These are phyloP conservation scores for Drosophila demipolita DNA, from an alignment of 2,888 invertebrate species.

Conservation along the genomic window DNA sequence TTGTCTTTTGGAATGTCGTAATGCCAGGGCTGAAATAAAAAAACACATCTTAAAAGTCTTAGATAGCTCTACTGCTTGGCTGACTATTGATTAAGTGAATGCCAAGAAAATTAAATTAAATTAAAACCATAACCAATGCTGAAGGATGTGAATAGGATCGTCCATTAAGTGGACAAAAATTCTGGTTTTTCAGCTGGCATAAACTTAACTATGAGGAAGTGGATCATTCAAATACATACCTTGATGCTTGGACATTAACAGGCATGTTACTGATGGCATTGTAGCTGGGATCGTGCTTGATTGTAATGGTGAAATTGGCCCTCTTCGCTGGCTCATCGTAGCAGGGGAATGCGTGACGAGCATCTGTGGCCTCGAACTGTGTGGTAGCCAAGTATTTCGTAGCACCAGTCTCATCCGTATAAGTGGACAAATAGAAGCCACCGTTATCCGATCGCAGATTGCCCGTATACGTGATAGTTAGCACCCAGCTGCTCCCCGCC, in stretches of 20 bases:
- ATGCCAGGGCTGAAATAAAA: conserved; percentile 31
- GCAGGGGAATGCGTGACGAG: conserved; percentile 90
- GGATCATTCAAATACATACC: conserved; percentile 15
- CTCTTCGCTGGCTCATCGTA: conserved; percentile 90
- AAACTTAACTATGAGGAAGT: neutral
- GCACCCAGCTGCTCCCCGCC: conserved; percentile 84
- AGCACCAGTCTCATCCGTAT: conserved; percentile 71
- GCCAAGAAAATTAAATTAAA: neutral
- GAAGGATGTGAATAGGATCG: neutral
- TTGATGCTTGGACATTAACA: conserved; percentile 35
- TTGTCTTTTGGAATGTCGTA: conserved; percentile 85
- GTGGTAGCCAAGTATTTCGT: conserved; percentile 87
- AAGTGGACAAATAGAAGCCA: conserved; percentile 88
- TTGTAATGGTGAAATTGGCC: conserved; percentile 86
- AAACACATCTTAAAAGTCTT: neutral
- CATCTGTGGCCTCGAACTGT: conserved; percentile 89
- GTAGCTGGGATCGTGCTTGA: conserved; percentile 75
- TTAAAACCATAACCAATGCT: neutral
- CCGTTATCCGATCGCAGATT: conserved; percentile 87
- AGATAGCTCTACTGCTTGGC: neutral
- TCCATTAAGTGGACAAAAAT: neutral
- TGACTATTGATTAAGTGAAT: neutral
- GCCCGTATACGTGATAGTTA: conserved; percentile 87
- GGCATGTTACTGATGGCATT: conserved; percentile 86
- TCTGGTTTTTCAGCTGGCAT: neutral